A percentile compares a stretch with the other conserved stretches of the same genome.
These are phyloP conservation scores for Matsumurasca onukii DNA, from an alignment of 1,140 invertebrate genomes.

Conservation along the genomic window DNA sequence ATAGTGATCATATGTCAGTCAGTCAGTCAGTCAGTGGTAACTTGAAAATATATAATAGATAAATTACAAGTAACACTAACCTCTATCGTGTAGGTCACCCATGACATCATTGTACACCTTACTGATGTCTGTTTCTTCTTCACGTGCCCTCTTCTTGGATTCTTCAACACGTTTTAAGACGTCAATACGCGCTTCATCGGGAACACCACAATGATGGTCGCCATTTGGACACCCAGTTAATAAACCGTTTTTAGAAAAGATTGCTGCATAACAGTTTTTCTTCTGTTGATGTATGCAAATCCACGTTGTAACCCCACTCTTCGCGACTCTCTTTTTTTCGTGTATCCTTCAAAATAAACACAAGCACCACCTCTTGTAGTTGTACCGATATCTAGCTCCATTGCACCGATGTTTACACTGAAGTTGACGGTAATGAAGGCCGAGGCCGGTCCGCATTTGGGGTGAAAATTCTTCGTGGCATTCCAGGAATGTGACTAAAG, in stretches of 20 bases:
- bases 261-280: conserved; percentile 5
- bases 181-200: conserved; percentile 1
- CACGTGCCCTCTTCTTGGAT: not conserved
- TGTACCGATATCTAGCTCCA: too few relatives aligned
- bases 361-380: too few relatives aligned
- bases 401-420: too few relatives aligned
- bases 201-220: conserved; percentile 1
- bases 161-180: not conserved
- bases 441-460: too few relatives aligned
- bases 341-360: conserved; percentile 3
- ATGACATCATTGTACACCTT: conserved; percentile 6
- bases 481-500: too few relatives aligned
- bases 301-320: conserved; percentile 1
- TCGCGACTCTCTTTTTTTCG: conserved; percentile 1
- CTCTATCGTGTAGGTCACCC: conserved; percentile 4
- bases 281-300: conserved; percentile 2
- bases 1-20: too few relatives aligned
- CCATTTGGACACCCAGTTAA: not conserved
- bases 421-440: too few relatives aligned
- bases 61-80: conserved; percentile 6
- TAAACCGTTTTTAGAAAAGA: not conserved
- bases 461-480: too few relatives aligned
- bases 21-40: too few relatives aligned
- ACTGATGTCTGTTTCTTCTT: conserved; percentile 2
- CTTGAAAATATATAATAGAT: too few relatives aligned